Percentiles rank a stretch among this genome's conserved stretches.
Conservation (phyloP, 2,888 invertebrate species). For the Orthosia cruda region DNA sequence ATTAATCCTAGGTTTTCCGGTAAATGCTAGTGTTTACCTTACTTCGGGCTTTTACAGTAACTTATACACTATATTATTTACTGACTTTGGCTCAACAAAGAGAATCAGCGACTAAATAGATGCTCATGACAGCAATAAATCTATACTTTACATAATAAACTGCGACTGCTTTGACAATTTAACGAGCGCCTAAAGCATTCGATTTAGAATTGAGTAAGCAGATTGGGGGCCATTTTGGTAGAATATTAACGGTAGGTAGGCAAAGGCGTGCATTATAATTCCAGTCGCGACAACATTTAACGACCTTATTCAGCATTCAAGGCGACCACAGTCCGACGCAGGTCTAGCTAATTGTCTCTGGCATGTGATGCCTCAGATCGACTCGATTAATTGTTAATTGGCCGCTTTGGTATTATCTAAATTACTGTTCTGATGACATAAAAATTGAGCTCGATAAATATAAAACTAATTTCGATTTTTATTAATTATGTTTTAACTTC, state of each 20-base stretch:
- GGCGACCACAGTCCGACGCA: conserved; percentile 66
- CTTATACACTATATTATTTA: not conserved
- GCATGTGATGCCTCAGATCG: conserved; percentile 45
- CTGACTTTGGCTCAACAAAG: conserved; percentile 9
- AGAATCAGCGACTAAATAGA: conserved; percentile 30
- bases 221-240: conserved; percentile 48
- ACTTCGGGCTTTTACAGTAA: no score
- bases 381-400: conserved; percentile 40
- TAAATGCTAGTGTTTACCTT: no score
- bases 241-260: conserved; percentile 54
- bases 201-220: conserved; percentile 40
- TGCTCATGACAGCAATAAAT: conserved; percentile 47
- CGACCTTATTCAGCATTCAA: conserved; percentile 80
- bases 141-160: conserved; percentile 29
- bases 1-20: no score
- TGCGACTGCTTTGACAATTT: conserved; percentile 45
- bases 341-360: conserved; percentile 55
- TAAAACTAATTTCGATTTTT: not conserved
- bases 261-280: conserved; percentile 68
- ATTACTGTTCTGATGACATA: conserved; percentile 16
- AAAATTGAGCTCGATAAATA: not conserved
- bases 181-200: conserved; percentile 40
- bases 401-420: conserved; percentile 44
- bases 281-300: conserved; percentile 78
- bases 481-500: not conserved